Percentiles rank a stretch among this genome's conserved stretches.
These are phyloP conservation scores for Coenobita brevimanus DNA, from an alignment of 1,140 invertebrate species.

Conservation along the genomic window DNA sequence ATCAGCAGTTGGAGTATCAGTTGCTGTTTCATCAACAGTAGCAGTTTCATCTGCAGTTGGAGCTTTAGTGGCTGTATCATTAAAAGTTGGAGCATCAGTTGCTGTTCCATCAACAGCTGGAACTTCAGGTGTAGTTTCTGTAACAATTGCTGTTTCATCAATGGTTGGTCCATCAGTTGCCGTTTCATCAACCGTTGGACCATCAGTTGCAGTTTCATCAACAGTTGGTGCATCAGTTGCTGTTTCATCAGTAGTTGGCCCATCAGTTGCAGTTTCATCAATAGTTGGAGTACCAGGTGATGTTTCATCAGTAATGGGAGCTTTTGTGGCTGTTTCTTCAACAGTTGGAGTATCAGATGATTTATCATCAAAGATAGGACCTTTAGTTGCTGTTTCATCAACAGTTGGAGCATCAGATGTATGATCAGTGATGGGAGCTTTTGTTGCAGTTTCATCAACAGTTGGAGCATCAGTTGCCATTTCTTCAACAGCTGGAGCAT, in stretches of 20 bases:
- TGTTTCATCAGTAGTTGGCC: not conserved
- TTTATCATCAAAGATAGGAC: no score
- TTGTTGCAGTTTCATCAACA: not conserved
- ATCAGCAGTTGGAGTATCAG: constrained; percentile 8
- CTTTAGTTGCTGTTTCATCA: not conserved
- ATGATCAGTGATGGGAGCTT: not conserved
- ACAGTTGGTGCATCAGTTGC: not conserved
- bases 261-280: not conserved
- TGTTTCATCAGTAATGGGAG: not conserved
- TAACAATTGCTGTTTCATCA: not conserved
- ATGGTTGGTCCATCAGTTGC: not conserved
- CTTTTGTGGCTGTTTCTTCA: constrained; percentile 9
- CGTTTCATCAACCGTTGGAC: not conserved
- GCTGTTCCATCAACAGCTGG: not conserved
- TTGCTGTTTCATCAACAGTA: not conserved
- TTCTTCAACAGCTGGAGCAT: not conserved
- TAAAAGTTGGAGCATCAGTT: not conserved
- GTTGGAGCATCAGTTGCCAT: not conserved
- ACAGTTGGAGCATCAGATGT: not conserved
- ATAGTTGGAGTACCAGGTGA: not conserved
- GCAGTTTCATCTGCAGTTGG: not conserved
- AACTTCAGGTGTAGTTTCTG: not conserved
- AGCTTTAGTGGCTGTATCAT: not conserved
- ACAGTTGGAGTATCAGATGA: not conserved
- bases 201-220: not conserved